Conservation (phyloP, 1,140 invertebrate genomes). For the Octopus sinensis region DNA sequence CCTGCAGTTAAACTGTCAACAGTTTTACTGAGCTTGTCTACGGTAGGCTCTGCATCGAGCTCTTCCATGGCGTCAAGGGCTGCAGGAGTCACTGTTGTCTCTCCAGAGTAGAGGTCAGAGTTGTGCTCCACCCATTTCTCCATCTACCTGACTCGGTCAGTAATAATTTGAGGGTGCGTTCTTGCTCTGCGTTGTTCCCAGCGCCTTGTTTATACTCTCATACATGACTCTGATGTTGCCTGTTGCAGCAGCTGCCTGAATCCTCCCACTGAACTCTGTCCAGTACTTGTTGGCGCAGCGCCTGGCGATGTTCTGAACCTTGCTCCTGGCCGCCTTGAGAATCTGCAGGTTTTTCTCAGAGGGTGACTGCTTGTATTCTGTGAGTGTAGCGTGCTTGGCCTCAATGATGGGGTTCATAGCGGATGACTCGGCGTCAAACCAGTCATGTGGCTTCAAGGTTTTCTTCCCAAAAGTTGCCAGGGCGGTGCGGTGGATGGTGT, state of each 20-base stretch:
- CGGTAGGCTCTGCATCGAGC: conserved; percentile 12
- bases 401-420: neutral
- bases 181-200: neutral
- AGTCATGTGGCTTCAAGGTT: too few relatives aligned
- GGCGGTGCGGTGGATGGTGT: too few relatives aligned
- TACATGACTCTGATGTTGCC: conserved; percentile 24
- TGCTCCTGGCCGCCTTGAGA: conserved; percentile 9
- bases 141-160: conserved; percentile 22
- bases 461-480: too few relatives aligned
- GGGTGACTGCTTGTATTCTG: neutral
- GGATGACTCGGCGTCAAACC: too few relatives aligned
- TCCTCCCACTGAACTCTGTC: conserved; percentile 18
- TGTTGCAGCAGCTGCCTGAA: conserved; percentile 17
- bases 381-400: neutral
- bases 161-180: conserved; percentile 10
- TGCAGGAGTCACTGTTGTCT: conserved; percentile 11
- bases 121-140: conserved; percentile 25
- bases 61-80: conserved; percentile 17
- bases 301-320: conserved; percentile 3
- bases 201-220: conserved; percentile 21
- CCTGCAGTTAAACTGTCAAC: neutral
- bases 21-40: conserved; percentile 17
- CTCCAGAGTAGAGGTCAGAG: conserved; percentile 19
- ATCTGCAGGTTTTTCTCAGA: neutral
- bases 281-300: conserved; percentile 23